These are phyloP conservation scores for Epinotia ramella DNA, from an alignment of 2,888 invertebrate genomes.

Conservation along the genomic window DNA sequence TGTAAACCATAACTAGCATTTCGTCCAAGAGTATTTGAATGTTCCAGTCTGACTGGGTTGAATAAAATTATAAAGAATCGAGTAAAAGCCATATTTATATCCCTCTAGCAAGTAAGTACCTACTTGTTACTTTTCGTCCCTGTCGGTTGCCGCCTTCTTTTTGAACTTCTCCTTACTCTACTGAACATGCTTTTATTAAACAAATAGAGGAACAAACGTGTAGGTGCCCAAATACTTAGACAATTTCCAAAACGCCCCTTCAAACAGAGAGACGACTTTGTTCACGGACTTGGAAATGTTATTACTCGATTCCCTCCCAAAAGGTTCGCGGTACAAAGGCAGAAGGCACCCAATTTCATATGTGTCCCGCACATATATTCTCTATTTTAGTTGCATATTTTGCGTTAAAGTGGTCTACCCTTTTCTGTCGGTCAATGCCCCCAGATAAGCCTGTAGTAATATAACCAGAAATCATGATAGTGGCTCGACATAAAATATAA, in stretches of 20 bases:
- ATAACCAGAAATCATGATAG: constrained; percentile 54
- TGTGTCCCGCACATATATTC: constrained; percentile 61
- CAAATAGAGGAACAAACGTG: constrained; percentile 24
- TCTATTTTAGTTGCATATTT: constrained; percentile 66
- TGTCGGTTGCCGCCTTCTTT: not conserved
- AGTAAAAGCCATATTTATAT: too few relatives aligned
- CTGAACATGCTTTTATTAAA: constrained; percentile 18
- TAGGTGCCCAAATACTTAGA: constrained; percentile 60
- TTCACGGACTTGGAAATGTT: constrained; percentile 78
- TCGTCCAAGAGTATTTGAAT: too few relatives aligned
- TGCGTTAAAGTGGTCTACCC: constrained; percentile 65
- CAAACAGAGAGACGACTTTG: constrained; percentile 68
- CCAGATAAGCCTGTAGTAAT: constrained; percentile 50
- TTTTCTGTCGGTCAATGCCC: constrained; percentile 62
- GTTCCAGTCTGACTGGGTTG: too few relatives aligned
- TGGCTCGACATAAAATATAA: constrained; percentile 51
- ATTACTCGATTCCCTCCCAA: constrained; percentile 73
- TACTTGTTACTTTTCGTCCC: not conserved
- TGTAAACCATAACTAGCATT: too few relatives aligned
- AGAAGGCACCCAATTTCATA: constrained; percentile 63
- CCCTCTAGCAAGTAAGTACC: not conserved
- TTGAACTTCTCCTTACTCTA: constrained; percentile 23
- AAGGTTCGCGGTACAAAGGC: constrained; percentile 65
- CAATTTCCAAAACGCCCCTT: constrained; percentile 64
- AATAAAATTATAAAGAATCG: too few relatives aligned